Evolutionary conservation across 2,888 invertebrate species (phyloP), one percentile per base, ranked within the genome.

Genomic region (Ophioninae sp.): DNA sequence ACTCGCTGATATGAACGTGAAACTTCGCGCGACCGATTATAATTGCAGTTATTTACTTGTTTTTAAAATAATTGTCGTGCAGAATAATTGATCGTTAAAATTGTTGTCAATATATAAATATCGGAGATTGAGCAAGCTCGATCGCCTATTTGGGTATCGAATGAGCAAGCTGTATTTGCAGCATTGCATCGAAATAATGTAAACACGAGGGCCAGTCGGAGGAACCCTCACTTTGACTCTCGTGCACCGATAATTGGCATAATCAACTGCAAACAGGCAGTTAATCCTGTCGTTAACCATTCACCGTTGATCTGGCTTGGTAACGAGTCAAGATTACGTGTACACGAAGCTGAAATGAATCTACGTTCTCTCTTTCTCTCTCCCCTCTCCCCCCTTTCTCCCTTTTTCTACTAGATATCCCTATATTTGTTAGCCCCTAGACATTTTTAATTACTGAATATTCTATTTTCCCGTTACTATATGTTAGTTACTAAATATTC

Each of bases 201-300:
- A 75, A 82, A 79, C 37, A 79, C 75, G 70, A 41, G 56, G 23
- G n/a, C 62, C 37, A 44, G 21, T 73, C 80, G 20, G 50, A 50
- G 50, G 39, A 65, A 44, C 75, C 50, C 61, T 79, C 75, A 76
- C 70, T 72, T 76, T 62, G 72, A 65, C 57, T 41, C 75, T 59
- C 68, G 64, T 67, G 67, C 81, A 84, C 68, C 81, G 84, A 83
- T 89, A 89, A 89, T 89, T 89, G 86, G 87, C 83, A 80, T 86
- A 88, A 89, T 89, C 86, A 85, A 82, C 75, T 86, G 85, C 80
- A 87, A 87, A 86, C 86, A 86, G 83, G 74, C 83, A 85, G 81
- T 86, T 87, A 84, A 87, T 87, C 84, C 81, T 85, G 86, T 81
- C 86, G 83, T 89, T 87, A 85, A 81, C 84, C 85, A 88, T 88